Evolutionary conservation across 2,113 vertebrate species (phyloP).

Genomic region (Laticauda laticaudata): DNA sequence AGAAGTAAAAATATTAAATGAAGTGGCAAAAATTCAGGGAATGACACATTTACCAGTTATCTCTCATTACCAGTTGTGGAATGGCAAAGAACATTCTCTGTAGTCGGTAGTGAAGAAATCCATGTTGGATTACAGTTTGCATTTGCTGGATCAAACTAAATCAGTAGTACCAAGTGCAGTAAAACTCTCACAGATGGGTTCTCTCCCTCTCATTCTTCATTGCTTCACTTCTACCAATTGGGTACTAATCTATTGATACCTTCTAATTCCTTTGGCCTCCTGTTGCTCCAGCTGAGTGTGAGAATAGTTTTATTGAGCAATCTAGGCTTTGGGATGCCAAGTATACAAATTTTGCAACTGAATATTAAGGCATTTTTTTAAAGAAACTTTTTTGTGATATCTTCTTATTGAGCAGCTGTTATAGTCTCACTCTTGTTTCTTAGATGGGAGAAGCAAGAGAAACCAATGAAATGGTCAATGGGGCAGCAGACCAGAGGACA

Average conservation of each 20-base stretch:
- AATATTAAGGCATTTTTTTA: slow-evolving; percentile 36
- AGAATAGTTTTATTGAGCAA: slow-evolving; percentile 72
- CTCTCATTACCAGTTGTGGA: neutral
- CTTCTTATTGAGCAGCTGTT: slow-evolving; percentile 27
- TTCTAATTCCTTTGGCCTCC: slow-evolving; percentile 76
- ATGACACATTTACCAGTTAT: too few species aligned
- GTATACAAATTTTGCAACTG: slow-evolving; percentile 62
- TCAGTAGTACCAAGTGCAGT: slow-evolving; percentile 74
- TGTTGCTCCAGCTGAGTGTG: slow-evolving; percentile 69
- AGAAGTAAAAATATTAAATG: slow-evolving; percentile 58
- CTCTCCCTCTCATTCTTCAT: slow-evolving; percentile 55
- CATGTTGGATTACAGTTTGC: slow-evolving; percentile 8
- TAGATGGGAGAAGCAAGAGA: slow-evolving; percentile 81
- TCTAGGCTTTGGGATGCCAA: slow-evolving; percentile 74
- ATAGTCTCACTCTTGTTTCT: slow-evolving; percentile 57
- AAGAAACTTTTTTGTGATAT: neutral
- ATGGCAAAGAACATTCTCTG: neutral
- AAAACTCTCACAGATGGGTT: slow-evolving; percentile 74
- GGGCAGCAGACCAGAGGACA: slow-evolving; percentile 83
- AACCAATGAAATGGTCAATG: slow-evolving; percentile 84
- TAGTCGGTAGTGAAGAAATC: slow-evolving; percentile 5
- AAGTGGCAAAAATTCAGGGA: slow-evolving; percentile 1
- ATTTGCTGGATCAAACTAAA: slow-evolving; percentile 7
- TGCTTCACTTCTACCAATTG: slow-evolving; percentile 61
- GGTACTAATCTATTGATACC: slow-evolving; percentile 78